phyloP scores from a whole-genome alignment of 2,888 invertebrate genomes.

The Folsomia manolachei region DNA sequence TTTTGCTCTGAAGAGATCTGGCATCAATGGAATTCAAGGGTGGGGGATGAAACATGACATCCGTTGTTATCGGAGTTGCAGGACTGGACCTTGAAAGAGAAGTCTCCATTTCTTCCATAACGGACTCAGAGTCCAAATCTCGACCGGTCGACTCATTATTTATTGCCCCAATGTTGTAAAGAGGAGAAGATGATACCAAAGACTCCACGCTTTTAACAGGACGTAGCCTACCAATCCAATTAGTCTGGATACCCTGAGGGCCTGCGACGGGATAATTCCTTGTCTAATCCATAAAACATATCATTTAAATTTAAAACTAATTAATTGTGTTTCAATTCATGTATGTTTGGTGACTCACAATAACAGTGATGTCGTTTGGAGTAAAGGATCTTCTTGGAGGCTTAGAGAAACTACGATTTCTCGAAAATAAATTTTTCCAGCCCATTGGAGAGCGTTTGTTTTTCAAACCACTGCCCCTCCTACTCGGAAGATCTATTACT shows the following conservation, averaged over 20 bases:
- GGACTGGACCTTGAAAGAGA: conserved; percentile 44
- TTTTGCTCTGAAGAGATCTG: conserved; percentile 44
- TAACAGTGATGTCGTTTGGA: conserved; percentile 53
- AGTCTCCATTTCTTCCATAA: conserved; percentile 36
- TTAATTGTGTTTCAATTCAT: not conserved
- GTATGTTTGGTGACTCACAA: conserved; percentile 26
- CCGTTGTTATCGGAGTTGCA: conserved; percentile 42
- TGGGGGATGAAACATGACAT: conserved; percentile 41
- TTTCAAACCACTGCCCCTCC: conserved; percentile 52
- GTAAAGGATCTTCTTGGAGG: conserved; percentile 58
- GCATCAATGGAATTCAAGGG: conserved; percentile 22
- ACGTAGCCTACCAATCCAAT: conserved; percentile 56
- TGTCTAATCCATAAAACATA: conserved; percentile 25
- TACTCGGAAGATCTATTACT: conserved; percentile 76
- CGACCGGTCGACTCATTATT: conserved; percentile 27
- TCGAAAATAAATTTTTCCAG: conserved; percentile 74
- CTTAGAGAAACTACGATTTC: conserved; percentile 54
- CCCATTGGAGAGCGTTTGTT: conserved; percentile 59
- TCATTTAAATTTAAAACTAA: not conserved
- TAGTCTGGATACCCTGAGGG: conserved; percentile 41
- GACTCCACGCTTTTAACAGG: conserved; percentile 72
- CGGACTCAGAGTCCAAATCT: conserved; percentile 30
- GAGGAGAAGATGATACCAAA: conserved; percentile 57
- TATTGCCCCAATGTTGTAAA: conserved; percentile 21
- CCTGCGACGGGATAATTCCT: conserved; percentile 41